Evolutionary conservation across 2,797 vertebrate species (phyloP).

Genomic region (Adrianichthys oophorus): DNA sequence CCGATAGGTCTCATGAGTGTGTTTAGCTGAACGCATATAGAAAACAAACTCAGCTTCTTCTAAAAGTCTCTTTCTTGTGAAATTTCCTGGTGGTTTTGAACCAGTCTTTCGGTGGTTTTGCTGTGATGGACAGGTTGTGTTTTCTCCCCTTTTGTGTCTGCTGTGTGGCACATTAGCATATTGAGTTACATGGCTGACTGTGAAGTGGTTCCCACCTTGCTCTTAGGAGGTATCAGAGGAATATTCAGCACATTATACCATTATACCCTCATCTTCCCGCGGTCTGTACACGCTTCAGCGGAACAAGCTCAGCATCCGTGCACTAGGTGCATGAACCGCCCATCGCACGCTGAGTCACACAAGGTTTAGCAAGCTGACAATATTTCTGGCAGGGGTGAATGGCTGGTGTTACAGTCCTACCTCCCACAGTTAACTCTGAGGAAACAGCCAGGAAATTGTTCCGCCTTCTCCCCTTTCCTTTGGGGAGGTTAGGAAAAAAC

Average conservation of each 20-base stretch:
- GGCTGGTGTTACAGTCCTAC: slow-evolving; percentile 24
- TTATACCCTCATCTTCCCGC: slow-evolving; percentile 20
- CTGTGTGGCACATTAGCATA: slow-evolving; percentile 63
- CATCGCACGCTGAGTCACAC: slow-evolving; percentile 45
- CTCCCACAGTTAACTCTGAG: slow-evolving; percentile 27
- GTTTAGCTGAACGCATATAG: slow-evolving; percentile 35
- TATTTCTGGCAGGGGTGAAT: slow-evolving; percentile 31
- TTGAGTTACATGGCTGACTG: slow-evolving; percentile 54
- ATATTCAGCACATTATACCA: slow-evolving; percentile 54
- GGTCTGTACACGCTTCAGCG: slow-evolving; percentile 26
- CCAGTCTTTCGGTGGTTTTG: slow-evolving; percentile 55
- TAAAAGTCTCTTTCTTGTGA: slow-evolving; percentile 37
- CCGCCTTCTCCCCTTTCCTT: not conserved
- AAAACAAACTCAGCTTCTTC: slow-evolving; percentile 32
- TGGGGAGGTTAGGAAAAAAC: not conserved
- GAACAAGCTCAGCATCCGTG: slow-evolving; percentile 27
- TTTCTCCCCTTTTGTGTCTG: slow-evolving; percentile 51
- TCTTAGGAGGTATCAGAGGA: slow-evolving; percentile 63
- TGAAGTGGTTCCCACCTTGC: slow-evolving; percentile 61
- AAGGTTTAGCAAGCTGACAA: slow-evolving; percentile 29
- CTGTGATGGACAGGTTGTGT: slow-evolving; percentile 65
- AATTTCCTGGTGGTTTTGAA: slow-evolving; percentile 42
- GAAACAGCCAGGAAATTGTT: slow-evolving; percentile 41
- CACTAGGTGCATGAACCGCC: slow-evolving; percentile 8
- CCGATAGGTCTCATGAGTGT: slow-evolving; percentile 14